Evolutionary conservation across 2,113 vertebrate genomes (phyloP).

Genomic region (Crotalus horridus): DNA sequence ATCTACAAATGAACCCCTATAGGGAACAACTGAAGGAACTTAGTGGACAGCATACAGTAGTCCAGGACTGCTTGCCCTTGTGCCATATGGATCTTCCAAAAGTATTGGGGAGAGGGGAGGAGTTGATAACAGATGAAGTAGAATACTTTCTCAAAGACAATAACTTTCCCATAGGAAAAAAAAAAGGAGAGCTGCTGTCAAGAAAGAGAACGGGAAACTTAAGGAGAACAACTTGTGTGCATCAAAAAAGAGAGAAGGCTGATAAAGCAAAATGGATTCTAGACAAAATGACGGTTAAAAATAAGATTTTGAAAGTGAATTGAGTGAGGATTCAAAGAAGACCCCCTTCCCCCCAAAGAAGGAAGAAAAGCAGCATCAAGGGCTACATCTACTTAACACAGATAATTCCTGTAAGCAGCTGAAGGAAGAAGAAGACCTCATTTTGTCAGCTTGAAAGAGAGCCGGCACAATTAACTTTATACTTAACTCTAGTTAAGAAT

Average conservation of each 20-base stretch:
- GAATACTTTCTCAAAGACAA: neutral
- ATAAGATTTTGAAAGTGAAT: neutral
- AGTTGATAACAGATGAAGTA: neutral
- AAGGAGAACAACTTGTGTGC: neutral
- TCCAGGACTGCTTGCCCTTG: neutral
- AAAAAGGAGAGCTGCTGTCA: neutral
- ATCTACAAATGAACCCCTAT: neutral
- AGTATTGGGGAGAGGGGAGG: neutral
- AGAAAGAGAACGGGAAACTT: neutral
- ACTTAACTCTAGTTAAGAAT: neutral
- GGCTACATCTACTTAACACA: neutral
- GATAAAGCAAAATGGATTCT: neutral
- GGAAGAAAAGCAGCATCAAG: neutral
- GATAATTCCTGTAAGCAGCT: neutral
- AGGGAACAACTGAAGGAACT: neutral
- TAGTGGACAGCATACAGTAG: neutral
- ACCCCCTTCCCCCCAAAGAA: neutral
- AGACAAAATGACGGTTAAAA: neutral
- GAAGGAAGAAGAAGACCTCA: neutral
- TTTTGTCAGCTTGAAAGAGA: neutral
- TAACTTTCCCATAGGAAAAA: neutral
- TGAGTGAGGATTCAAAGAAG: neutral
- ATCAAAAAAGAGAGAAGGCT: neutral
- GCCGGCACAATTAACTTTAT: neutral
- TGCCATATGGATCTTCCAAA: neutral